Conservation (phyloP, 2,113 vertebrate genomes). For the Choloepus hoffmanni region DNA sequence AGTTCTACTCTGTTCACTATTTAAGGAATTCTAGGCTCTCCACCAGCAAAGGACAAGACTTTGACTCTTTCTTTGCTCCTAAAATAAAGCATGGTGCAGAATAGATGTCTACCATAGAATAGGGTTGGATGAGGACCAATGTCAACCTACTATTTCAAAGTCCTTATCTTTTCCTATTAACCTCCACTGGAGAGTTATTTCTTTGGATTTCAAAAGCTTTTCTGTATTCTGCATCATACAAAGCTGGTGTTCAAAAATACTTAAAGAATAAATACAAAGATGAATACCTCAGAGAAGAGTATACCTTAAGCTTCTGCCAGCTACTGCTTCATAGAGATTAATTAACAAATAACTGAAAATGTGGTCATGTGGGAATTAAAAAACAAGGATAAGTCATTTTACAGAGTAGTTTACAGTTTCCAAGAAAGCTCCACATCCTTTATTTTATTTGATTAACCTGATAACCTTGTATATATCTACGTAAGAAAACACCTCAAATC, state of each 20-base stretch:
- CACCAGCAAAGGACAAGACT: neutral
- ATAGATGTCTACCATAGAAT: neutral
- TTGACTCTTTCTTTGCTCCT: neutral
- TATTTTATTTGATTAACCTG: neutral
- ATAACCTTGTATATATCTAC: neutral
- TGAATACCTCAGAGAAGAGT: neutral
- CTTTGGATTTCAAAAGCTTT: neutral
- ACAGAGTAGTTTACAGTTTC: neutral
- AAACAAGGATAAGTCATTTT: neutral
- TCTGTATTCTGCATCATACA: neutral
- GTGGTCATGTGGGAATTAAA: neutral
- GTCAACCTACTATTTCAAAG: neutral
- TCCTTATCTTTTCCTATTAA: neutral
- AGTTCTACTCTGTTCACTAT: neutral
- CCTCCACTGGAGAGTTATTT: neutral
- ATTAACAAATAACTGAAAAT: constrained; percentile 13
- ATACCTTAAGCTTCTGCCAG: neutral
- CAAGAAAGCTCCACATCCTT: neutral
- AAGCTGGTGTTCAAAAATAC: neutral
- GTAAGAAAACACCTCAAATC: neutral
- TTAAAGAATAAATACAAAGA: neutral
- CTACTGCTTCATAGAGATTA: neutral
- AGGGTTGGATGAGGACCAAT: neutral
- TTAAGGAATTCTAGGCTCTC: neutral
- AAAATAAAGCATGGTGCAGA: neutral